Conservation (phyloP, 2,797 vertebrate species). For the Alfaro cultratus region DNA sequence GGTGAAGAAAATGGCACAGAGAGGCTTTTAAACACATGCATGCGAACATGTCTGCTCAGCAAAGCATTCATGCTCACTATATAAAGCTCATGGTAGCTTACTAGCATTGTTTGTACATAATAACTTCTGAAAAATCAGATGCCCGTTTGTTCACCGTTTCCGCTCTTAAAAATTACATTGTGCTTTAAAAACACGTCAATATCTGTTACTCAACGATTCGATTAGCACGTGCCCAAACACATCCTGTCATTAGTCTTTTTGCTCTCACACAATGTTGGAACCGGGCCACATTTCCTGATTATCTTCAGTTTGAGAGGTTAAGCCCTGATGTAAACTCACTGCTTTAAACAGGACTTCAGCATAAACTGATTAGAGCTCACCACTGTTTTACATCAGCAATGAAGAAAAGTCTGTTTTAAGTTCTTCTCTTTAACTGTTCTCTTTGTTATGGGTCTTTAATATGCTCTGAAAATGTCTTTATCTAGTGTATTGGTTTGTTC, state of each 20-base stretch:
- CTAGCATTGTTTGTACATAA: not conserved
- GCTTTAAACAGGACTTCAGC: slow-evolving; percentile 3
- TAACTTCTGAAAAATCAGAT: not conserved
- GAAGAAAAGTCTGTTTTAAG: not conserved
- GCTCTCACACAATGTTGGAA: not conserved
- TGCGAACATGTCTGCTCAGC: not conserved
- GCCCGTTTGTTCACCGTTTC: not conserved
- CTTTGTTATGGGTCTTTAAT: not conserved
- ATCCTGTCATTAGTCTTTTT: not conserved
- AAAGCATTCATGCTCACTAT: not conserved
- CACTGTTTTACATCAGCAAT: not conserved
- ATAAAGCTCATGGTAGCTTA: not conserved
- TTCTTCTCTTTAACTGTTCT: not conserved
- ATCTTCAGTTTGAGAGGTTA: slow-evolving; percentile 9
- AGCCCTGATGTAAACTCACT: slow-evolving; percentile 4
- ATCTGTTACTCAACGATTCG: not conserved
- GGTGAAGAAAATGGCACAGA: not conserved
- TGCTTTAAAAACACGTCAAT: not conserved
- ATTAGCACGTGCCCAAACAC: not conserved
- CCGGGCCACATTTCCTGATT: slow-evolving; percentile 5
- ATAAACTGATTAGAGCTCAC: not conserved
- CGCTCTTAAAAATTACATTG: too few relatives aligned
- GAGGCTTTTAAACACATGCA: not conserved
- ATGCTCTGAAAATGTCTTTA: not conserved
- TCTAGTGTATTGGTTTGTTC: not conserved